Percentiles rank a stretch among this genome's conserved stretches.
Conservation (phyloP, 30 jellyfish, hydroid and myxozoan genomes). For the Turritopsis rubra region DNA sequence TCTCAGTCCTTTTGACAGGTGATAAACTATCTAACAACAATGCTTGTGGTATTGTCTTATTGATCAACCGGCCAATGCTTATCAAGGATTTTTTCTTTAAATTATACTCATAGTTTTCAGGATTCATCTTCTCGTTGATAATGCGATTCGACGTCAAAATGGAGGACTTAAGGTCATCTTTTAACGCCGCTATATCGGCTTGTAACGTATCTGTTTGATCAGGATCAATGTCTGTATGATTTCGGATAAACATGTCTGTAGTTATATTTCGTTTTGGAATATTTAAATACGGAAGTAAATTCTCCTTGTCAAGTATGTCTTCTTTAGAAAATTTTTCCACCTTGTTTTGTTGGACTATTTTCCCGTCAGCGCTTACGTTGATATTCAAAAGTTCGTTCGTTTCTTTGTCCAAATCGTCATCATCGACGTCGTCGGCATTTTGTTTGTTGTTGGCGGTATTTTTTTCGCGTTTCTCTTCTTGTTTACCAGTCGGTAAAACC, state of each 20-base stretch:
- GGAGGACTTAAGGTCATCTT: conserved; percentile 6
- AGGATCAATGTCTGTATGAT: neutral
- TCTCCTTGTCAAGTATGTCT: conserved; percentile 16
- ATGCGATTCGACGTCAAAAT: neutral
- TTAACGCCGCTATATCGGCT: conserved; percentile 11
- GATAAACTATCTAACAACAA: neutral
- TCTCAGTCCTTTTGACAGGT: neutral
- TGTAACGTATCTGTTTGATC: neutral
- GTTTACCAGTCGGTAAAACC: neutral
- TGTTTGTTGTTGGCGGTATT: neutral
- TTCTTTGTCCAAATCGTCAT: conserved; percentile 25
- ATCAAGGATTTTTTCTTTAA: neutral
- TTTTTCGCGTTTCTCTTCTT: conserved; percentile 5
- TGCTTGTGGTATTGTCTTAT: conserved; percentile 8
- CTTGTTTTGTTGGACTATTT: conserved; percentile 24
- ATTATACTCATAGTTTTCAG: conserved; percentile 1
- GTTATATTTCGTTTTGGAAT: conserved; percentile 16
- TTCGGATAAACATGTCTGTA: neutral
- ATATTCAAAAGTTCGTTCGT: conserved; percentile 28
- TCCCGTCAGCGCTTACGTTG: conserved; percentile 33
- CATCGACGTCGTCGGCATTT: conserved; percentile 25
- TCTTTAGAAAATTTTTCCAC: conserved; percentile 15
- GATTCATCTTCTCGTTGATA: neutral
- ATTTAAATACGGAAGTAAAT: neutral
- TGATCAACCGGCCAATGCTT: neutral